Evolutionary conservation across 2,888 invertebrate genomes (phyloP).

Genomic region (Napeogenes inachia): DNA sequence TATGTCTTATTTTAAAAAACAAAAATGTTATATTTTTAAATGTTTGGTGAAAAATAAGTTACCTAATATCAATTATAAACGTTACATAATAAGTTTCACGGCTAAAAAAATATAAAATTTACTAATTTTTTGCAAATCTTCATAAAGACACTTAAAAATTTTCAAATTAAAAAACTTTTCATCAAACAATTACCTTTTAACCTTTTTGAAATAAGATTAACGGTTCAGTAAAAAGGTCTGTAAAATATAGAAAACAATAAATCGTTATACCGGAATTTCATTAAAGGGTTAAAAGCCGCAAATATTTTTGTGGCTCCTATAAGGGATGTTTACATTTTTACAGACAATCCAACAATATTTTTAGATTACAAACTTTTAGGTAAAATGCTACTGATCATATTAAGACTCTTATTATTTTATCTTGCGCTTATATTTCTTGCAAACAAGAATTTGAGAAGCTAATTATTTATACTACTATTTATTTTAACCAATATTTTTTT

Average conservation of each 20-base stretch:
- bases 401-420: no score
- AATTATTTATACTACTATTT: no score
- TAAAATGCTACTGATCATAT: no score
- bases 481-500: no score
- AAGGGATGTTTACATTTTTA: constrained; percentile 11
- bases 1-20: no score
- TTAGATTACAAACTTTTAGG: not conserved
- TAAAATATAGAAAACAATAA: constrained; percentile 26
- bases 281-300: constrained; percentile 19
- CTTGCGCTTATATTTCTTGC: no score
- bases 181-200: constrained; percentile 18
- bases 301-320: constrained; percentile 9
- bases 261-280: constrained; percentile 33
- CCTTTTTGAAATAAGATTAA: constrained; percentile 8
- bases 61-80: not conserved
- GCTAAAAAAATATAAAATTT: constrained; percentile 12
- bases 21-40: no score
- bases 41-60: no score
- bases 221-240: constrained; percentile 7
- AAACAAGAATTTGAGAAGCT: no score
- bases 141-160: constrained; percentile 19
- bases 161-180: constrained; percentile 19
- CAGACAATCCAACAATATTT: not conserved
- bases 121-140: constrained; percentile 12
- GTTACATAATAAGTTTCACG: constrained; percentile 5